Base-by-base conservation (phyloP, 2,113 vertebrate genomes). In the Thinocorus orbignyianus region DNA sequence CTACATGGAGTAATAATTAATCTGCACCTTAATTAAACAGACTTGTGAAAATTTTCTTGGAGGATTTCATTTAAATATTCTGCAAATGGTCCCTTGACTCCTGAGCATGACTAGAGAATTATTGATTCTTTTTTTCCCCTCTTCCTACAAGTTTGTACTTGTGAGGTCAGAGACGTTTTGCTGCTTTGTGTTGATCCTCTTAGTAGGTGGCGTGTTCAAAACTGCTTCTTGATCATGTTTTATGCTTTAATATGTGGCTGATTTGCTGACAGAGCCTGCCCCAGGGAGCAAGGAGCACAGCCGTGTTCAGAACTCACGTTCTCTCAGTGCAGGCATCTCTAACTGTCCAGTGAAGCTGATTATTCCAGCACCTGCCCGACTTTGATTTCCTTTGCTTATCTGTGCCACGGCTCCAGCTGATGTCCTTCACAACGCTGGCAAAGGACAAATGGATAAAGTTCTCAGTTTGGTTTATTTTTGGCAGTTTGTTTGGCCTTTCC, bases 1-100 rank as follows among this genome's bases (percentile, higher is more conserved):
- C 77, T 86, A 92, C 51, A 17, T 73, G 49, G 82, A 95, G 51
- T 96, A 93, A 92, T 86, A 94, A 96, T 83, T 94, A 85, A 94
- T 58, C 77, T 96, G 95, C 95, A 96, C 93, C 95, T 96, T 95
- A 97, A 95, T 92, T 92, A 92, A 96, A 93, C 52, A 81, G 58
- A 86, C 49, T 82, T 76, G 17, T 91, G 76, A 91, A 96, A 94
- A 65, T 52, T 18, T 92, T 93, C n/a, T 44, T 74, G 70, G 91
- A 93, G 76, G 72, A 88, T 93, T 92, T 93, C 24, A 81, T 95
- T 94, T 76, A 80, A 90, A 62, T 82, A 70, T 41, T 88, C 72
- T 81, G 69, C 39, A 81, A 71, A 46, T 18, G 7, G 19, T 72
- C 61, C 44, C 44, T 72, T 74, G 55, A 69, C 28, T 91, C 80